Percentiles rank a stretch among this genome's conserved stretches.
These are phyloP conservation scores for Pseudopipra pipra DNA, from an alignment of 2,113 vertebrate species.

Conservation along the genomic window DNA sequence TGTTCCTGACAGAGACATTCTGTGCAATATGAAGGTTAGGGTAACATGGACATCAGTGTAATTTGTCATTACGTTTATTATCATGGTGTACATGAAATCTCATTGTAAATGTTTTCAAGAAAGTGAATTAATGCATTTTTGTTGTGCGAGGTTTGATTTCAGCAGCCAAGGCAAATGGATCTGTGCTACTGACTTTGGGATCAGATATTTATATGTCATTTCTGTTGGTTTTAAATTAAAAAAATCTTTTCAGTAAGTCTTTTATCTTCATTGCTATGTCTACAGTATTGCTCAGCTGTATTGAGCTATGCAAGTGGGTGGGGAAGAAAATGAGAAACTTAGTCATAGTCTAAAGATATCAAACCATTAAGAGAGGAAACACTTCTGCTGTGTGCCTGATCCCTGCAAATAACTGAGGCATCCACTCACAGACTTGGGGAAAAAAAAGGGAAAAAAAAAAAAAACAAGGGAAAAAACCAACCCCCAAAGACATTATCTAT, in stretches of 20 bases:
- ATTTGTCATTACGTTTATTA: background rate
- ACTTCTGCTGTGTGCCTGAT: conserved; percentile 26
- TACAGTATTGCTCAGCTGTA: background rate
- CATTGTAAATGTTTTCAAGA: background rate
- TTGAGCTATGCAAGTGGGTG: conserved; percentile 28
- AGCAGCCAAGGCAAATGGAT: background rate
- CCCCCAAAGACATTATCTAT: conserved; percentile 5
- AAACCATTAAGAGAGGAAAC: conserved; percentile 48
- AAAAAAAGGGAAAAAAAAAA: background rate
- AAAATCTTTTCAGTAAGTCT: background rate
- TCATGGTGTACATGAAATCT: background rate
- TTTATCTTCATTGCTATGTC: conserved; percentile 34
- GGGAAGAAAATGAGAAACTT: conserved; percentile 37
- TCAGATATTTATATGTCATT: background rate
- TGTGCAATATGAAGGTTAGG: background rate
- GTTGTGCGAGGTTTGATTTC: background rate
- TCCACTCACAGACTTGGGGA: background rate
- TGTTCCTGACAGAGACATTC: background rate
- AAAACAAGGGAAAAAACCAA: background rate
- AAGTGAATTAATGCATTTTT: background rate
- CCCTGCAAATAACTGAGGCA: conserved; percentile 29
- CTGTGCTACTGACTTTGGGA: background rate
- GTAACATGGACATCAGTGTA: background rate
- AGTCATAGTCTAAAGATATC: conserved; percentile 22
- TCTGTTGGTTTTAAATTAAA: background rate